Evolutionary conservation across 1,140 invertebrate species (phyloP).

Genomic region (Atopsyche davidsoni): DNA sequence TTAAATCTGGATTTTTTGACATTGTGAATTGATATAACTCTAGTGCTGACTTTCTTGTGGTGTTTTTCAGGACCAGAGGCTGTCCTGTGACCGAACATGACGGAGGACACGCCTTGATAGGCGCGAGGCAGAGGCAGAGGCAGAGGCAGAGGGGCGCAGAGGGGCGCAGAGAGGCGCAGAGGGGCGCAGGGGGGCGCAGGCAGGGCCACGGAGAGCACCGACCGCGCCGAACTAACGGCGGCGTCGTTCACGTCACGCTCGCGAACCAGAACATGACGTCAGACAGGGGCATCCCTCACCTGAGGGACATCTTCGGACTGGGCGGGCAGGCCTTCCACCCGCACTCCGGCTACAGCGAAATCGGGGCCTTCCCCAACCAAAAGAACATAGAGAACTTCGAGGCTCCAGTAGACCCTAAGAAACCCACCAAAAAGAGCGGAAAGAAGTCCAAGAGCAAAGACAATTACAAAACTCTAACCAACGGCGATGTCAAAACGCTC

Average conservation of each 20-base stretch:
- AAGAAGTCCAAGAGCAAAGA: conserved; percentile 55
- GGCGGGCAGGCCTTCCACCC: conserved; percentile 38
- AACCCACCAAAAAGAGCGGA: conserved; percentile 47
- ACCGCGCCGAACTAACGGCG: background rate
- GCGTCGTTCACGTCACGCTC: conserved; percentile 5
- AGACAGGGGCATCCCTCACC: conserved; percentile 60
- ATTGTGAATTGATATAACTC: too few relatives aligned
- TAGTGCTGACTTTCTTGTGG: too few relatives aligned
- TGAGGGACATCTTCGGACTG: conserved; percentile 63
- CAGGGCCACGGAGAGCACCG: background rate
- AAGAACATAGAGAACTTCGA: conserved; percentile 31
- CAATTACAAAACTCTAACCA: conserved; percentile 56
- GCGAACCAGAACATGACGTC: conserved; percentile 44
- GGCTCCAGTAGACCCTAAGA: conserved; percentile 43
- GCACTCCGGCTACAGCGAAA: conserved; percentile 28
- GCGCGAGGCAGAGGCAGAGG: too few relatives aligned
- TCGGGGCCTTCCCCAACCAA: conserved; percentile 15
- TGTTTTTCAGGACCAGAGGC: too few relatives aligned
- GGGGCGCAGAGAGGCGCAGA: conserved; percentile 1
- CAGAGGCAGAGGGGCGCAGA: too few relatives aligned
- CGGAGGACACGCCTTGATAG: too few relatives aligned
- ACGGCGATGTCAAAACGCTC: conserved; percentile 67
- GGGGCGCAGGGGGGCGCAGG: conserved; percentile 7
- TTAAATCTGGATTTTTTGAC: too few relatives aligned
- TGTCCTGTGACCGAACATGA: too few relatives aligned